Base-by-base conservation (phyloP, 2,113 vertebrate genomes). In the Chiloscyllium plagiosum region DNA sequence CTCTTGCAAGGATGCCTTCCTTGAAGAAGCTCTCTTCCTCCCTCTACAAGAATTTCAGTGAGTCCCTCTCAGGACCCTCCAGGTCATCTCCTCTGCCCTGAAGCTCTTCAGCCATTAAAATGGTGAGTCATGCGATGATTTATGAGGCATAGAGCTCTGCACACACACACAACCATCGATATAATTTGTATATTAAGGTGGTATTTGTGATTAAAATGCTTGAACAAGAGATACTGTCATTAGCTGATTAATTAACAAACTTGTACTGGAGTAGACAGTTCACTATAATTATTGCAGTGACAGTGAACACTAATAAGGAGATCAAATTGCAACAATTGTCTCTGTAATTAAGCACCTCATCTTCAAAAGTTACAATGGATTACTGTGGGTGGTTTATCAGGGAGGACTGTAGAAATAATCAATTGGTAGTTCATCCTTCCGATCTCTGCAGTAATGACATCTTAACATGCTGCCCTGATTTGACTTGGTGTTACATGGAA, bases 241-340 rank as follows among this genome's bases (percentile, higher is more conserved):
- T 90, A 90, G 61, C 52, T 61, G 87, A 90, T 90, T 90, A 90
- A 90, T 90, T 61, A 90, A 90, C 87, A 90, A 17, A 29, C 10
- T 65, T 89, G 61, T 65, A 0, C 52, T 90, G 52, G 29, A 90
- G 50, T 87, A 87, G 7, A 61, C 24, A 61, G 61, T 33, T 90
- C 87, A 90, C 52, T 33, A 42, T 83, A 26, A 33, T 6, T 90
- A 52, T 61, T 65, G 52, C 52, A 56, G 26, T 90, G 87, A 61
- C 85, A 87, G 20, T 10, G n/a, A 87, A 47, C 50, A 26, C 85
- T 87, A 87, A 87, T 56, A 61, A 61, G 52, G 13, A 65, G 87
- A 52, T 5, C 52, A 61, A 90, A 33, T 26, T 83, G 52, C 52
- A 56, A 56, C 13, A 33, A 90, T 90, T 90, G 29, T 65, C 52